Base-by-base conservation (phyloP, 2,888 invertebrate species). In the Crossocerus cetratus region DNA sequence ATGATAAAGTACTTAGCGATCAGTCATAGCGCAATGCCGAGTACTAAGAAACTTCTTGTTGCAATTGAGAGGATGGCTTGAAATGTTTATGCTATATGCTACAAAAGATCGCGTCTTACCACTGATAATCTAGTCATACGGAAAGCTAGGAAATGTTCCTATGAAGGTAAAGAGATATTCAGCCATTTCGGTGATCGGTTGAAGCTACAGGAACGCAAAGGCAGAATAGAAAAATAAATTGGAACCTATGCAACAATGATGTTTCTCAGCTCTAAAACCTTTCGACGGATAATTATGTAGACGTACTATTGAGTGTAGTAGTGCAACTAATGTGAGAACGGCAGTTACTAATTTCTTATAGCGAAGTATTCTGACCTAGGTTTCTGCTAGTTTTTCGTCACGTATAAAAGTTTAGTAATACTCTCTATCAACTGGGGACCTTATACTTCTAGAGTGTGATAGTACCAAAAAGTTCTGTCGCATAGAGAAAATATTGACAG, bases 1-100 rank as follows among this genome's bases (percentile, higher is more conserved):
- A 88, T 84, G 83, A 85, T 84, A 86, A 84, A 84, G 80, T 84
- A 86, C 85, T 84, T 80, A 78, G 83, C 80, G 72, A 84, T 81
- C 83, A 78, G 80, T 81, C 76, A 72, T 72, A 74, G 72, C 69
- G 72, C 70, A 68, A 76, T 59, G 74, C 74, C 65, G 70, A 77
- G 69, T 65, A 68, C 42, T 61, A 66, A 77, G 60, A 79, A 74
- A 70, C 58, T 61, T 66, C 45, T 61, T 77, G 55, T 74, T 72
- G 63, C 71, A 57, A 58, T 69, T 45, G 8, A 56, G 65, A 72
- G 56, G 53, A 69, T 55, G 54, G 21, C 22, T 8, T 8, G 5
- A 13, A 18, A 42, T 66, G 49, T 59, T 65, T 11, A 42, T 63
- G 61, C 53, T 13, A 21, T 60, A 18, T 58, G 53, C 73, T 76